Evolutionary conservation across 1,140 invertebrate species (phyloP), one percentile per base, ranked within the genome.

Genomic region (Drosophila santomea): DNA sequence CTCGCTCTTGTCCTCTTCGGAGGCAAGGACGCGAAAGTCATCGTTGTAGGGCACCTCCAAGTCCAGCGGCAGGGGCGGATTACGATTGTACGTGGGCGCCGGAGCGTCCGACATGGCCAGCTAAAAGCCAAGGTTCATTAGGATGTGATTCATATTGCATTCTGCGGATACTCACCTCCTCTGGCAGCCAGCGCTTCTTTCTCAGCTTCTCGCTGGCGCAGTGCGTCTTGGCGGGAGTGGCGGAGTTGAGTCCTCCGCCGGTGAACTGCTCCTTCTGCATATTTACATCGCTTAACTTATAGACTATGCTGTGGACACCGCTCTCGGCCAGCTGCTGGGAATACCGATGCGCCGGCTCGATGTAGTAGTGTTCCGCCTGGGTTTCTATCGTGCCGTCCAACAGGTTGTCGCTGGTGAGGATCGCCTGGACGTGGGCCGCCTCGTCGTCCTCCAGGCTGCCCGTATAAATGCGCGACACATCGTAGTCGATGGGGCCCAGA

Each of bases 371-470:
- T 74, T 97, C 96, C 45, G 94, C 92, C 15, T 93, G 92, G 1
- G 97, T 97, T 69, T 94, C 94, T 63, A 98, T 96, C 23, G 96
- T 96, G 15, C 97, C 98, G 91, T 98, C 97, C 90, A 99, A 97
- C 23, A 98, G 93, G 60, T 98, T 98, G 54, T 97, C 96, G 48
- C 94, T 93, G 58, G 97, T 98, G 48, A 99, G 94, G 63, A 98
- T 93, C 23, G 97, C 98, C 81, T 97, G 95, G 28, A 98, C 97
- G 56, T 94, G 91, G n/a, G 97, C 95, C n/a, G 94, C 93, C 57
- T 97, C 96, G 79, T 97, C 97, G 94, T 97, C 97, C 94, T 97
- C 95, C 72, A 98, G 93, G 45, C 94, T 95, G 78, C 97, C 97
- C 15, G 94, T 94, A 91, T 97, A 97, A 62, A 96, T 95, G 78